Evolutionary conservation across 2,797 vertebrate species (phyloP).

Genomic region (Philypnodon macrostomus): DNA sequence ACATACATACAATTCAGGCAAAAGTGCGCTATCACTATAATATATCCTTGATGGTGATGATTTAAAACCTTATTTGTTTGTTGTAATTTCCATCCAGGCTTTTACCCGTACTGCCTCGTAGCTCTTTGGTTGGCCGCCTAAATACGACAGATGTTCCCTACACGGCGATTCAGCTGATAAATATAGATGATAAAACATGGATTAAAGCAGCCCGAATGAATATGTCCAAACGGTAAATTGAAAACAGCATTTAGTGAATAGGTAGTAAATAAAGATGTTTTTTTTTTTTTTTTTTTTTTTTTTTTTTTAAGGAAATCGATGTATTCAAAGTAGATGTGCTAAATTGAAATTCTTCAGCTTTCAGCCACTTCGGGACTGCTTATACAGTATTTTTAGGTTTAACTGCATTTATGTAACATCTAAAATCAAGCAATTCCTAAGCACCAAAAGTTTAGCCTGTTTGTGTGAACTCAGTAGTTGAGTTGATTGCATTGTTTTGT

Average conservation of each 20-base stretch:
- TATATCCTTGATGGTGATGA: constrained; percentile 60
- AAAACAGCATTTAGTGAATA: neutral
- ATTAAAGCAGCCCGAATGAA: constrained; percentile 25
- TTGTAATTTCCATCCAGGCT: constrained; percentile 56
- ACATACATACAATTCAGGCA: constrained; percentile 55
- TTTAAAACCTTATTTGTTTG: constrained; percentile 63
- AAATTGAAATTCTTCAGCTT: constrained; percentile 13
- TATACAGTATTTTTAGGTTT: no score
- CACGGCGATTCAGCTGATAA: constrained; percentile 40
- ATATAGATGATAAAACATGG: constrained; percentile 34
- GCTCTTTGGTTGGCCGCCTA: constrained; percentile 53
- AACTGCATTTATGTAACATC: no score
- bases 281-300: no score
- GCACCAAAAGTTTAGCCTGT: no score
- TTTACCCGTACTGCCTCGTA: constrained; percentile 33
- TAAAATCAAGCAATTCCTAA: no score
- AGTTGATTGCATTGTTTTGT: no score
- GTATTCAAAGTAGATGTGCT: constrained; percentile 7
- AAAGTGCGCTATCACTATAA: constrained; percentile 39
- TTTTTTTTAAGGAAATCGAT: constrained; percentile 1
- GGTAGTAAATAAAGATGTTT: neutral
- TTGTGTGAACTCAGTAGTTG: no score
- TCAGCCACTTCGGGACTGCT: neutral
- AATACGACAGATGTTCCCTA: constrained; percentile 56
- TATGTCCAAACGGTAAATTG: neutral